These are phyloP conservation scores for Pyrgus malvae DNA, from an alignment of 2,888 invertebrate genomes.

Conservation along the genomic window DNA sequence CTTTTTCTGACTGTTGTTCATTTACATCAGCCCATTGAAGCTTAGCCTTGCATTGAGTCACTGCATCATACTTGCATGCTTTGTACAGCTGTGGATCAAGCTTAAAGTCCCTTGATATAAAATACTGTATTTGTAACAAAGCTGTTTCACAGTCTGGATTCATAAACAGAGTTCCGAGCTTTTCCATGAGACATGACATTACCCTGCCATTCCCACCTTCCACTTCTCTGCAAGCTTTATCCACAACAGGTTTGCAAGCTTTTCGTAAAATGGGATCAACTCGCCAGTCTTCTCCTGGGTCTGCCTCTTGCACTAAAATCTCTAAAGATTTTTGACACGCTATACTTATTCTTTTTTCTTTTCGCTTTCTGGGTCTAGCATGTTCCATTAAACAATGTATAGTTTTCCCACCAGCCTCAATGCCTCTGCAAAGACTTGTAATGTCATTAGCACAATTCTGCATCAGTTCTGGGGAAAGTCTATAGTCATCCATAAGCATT, in stretches of 20 bases:
- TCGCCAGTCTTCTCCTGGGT: slow-evolving; percentile 97
- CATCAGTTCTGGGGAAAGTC: slow-evolving; percentile 96
- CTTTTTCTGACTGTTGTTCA: slow-evolving; percentile 88
- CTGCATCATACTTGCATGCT: slow-evolving; percentile 94
- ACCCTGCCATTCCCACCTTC: slow-evolving; percentile 90
- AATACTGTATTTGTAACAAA: slow-evolving; percentile 97
- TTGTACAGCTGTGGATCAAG: slow-evolving; percentile 94
- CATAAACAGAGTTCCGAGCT: slow-evolving; percentile 92
- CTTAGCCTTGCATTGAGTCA: slow-evolving; percentile 89
- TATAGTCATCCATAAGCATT: slow-evolving; percentile 95
- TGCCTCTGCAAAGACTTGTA: slow-evolving; percentile 85
- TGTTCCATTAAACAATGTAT: slow-evolving; percentile 98
- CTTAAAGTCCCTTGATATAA: slow-evolving; percentile 96
- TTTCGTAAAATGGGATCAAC: slow-evolving; percentile 95
- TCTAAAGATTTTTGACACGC: slow-evolving; percentile 91
- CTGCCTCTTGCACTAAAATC: slow-evolving; percentile 90
- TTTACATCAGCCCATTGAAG: slow-evolving; percentile 87
- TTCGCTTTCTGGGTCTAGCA: slow-evolving; percentile 85
- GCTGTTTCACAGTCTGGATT: slow-evolving; percentile 94
- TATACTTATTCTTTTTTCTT: slow-evolving; percentile 85
- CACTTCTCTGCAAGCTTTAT: slow-evolving; percentile 87
- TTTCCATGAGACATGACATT: slow-evolving; percentile 96
- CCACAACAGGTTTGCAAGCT: slow-evolving; percentile 93
- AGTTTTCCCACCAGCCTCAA: slow-evolving; percentile 92
- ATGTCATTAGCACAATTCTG: slow-evolving; percentile 94